These are phyloP conservation scores for Drosophila testacea DNA, from an alignment of 2,888 invertebrate genomes.

Conservation along the genomic window DNA sequence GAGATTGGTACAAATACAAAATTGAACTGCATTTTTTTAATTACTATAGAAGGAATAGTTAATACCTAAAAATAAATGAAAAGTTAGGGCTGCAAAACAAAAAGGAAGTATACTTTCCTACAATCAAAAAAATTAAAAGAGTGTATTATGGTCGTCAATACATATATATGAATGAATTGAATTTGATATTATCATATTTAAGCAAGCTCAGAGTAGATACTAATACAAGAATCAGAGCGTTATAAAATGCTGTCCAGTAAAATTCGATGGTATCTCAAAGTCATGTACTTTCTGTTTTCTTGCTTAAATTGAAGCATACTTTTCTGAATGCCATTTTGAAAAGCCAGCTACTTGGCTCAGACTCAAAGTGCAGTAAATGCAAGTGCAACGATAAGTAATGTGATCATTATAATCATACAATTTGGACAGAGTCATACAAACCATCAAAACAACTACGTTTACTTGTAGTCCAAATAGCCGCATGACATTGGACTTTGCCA, in stretches of 20 bases:
- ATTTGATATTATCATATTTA: too few relatives aligned
- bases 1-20: too few relatives aligned
- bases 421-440: constrained; percentile 40
- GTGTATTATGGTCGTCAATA: neutral
- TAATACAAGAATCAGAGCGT: too few relatives aligned
- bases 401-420: constrained; percentile 69
- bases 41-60: too few relatives aligned
- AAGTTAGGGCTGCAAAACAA: neutral
- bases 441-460: constrained; percentile 18
- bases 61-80: neutral
- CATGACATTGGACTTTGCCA: constrained; percentile 17
- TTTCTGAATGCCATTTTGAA: constrained; percentile 18
- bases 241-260: neutral
- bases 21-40: too few relatives aligned
- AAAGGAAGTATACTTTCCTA: neutral
- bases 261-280: neutral
- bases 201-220: too few relatives aligned
- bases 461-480: constrained; percentile 18
- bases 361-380: constrained; percentile 39
- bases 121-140: neutral
- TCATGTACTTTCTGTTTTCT: neutral
- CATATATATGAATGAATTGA: neutral
- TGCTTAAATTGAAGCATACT: constrained; percentile 7
- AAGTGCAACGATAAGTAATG: constrained; percentile 47
- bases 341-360: constrained; percentile 32